Percentiles rank a stretch among this genome's conserved stretches.
Evolutionary conservation across 2,888 invertebrate genomes (phyloP).

Genomic region (Neoscelio sp.): DNA sequence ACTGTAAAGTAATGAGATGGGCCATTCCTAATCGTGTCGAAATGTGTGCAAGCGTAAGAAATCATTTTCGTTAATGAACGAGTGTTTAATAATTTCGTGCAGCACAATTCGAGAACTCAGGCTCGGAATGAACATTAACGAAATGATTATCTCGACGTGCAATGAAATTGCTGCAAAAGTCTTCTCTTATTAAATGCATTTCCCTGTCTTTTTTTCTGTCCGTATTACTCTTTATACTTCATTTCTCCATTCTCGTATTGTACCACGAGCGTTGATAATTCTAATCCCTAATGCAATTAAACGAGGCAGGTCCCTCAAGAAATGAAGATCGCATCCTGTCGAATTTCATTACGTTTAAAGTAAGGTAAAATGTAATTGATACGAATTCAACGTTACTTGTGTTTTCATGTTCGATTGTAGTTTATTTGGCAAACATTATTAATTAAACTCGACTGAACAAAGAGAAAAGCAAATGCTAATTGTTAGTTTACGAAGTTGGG

Average conservation of each 20-base stretch:
- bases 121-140: too few relatives aligned
- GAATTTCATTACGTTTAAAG: constrained; percentile 35
- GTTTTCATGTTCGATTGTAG: constrained; percentile 7
- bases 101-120: too few relatives aligned
- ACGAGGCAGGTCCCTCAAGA: constrained; percentile 56
- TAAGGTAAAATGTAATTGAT: constrained; percentile 33
- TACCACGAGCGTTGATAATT: constrained; percentile 56
- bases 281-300: constrained; percentile 63
- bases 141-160: constrained; percentile 7
- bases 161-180: constrained; percentile 19
- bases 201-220: constrained; percentile 61
- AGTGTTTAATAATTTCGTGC: too few relatives aligned
- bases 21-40: too few relatives aligned
- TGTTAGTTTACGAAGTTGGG: too few relatives aligned
- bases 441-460: constrained; percentile 23
- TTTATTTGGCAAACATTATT: constrained; percentile 6
- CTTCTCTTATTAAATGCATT: constrained; percentile 40
- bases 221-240: constrained; percentile 67
- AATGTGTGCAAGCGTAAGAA: background rate
- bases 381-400: constrained; percentile 9
- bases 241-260: constrained; percentile 62
- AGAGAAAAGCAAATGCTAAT: constrained; percentile 34
- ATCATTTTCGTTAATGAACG: constrained; percentile 26
- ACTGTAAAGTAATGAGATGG: too few relatives aligned
- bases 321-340: constrained; percentile 63